A percentile compares a stretch with the other conserved stretches of the same genome.
Conservation (phyloP, 2,113 vertebrate genomes). For the Gymnocephalus cernua region DNA sequence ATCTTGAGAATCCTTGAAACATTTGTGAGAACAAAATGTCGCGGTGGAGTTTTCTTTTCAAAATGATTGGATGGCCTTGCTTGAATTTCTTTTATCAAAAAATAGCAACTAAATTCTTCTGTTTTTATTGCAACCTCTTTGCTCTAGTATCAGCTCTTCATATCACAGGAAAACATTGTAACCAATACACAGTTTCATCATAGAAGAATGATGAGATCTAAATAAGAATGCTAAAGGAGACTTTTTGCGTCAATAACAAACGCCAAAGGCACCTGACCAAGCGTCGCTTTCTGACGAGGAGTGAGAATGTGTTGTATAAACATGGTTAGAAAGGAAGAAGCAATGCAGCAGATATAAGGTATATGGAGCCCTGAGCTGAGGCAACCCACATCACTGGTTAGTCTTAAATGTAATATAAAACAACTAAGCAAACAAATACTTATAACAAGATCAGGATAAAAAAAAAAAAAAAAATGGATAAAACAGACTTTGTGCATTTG, state of each 20-base stretch:
- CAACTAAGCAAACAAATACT: no score
- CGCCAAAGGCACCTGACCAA: no score
- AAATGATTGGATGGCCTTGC: not conserved
- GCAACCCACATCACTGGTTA: no score
- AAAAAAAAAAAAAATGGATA: not conserved
- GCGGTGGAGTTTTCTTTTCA: slow-evolving; percentile 3
- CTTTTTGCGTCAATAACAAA: no score
- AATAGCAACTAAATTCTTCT: not conserved
- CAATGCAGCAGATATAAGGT: not conserved
- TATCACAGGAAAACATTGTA: slow-evolving; percentile 1
- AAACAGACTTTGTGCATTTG: no score
- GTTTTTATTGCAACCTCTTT: not conserved
- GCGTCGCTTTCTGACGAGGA: no score
- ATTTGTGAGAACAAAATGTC: slow-evolving; percentile 4
- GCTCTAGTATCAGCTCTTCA: not conserved
- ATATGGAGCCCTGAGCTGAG: not conserved
- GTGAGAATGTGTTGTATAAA: no score
- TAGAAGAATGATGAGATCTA: not conserved
- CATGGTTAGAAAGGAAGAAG: not conserved
- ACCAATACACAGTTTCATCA: slow-evolving; percentile 1
- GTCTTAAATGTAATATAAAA: no score
- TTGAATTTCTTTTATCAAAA: slow-evolving; percentile 27
- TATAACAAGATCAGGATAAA: not conserved
- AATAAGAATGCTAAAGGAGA: no score
- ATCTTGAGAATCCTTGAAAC: slow-evolving; percentile 32